Evolutionary conservation across 2,888 invertebrate species (phyloP).

Genomic region (Limnephilus lunatus): DNA sequence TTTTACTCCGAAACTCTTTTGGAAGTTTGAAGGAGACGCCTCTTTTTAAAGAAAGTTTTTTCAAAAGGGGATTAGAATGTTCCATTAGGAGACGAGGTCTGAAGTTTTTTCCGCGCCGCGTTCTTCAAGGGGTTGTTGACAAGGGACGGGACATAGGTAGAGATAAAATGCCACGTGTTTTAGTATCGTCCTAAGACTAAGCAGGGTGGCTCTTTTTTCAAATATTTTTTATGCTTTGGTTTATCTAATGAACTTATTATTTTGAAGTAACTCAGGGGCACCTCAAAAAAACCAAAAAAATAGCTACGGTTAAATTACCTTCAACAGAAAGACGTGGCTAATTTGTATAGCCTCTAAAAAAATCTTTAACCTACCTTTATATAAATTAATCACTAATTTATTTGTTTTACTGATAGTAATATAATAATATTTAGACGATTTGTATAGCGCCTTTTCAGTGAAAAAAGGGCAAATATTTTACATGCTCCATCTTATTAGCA

Average conservation of each 20-base stretch:
- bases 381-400: no score
- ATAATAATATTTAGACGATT: no score
- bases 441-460: no score
- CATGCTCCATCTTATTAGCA: no score
- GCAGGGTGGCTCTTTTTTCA: background rate
- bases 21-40: conserved; percentile 11
- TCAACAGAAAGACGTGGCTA: background rate
- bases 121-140: conserved; percentile 5
- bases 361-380: background rate
- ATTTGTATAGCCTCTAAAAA: background rate
- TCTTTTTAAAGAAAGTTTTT: conserved; percentile 18
- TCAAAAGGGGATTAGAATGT: conserved; percentile 39
- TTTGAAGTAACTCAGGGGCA: no score
- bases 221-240: no score
- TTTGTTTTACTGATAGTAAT: no score
- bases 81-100: conserved; percentile 30
- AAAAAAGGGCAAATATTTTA: no score
- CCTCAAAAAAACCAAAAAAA: no score
- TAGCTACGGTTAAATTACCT: no score
- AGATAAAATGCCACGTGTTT: background rate
- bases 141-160: background rate
- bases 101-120: conserved; percentile 4
- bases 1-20: conserved; percentile 36
- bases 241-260: no score
- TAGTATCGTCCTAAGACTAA: background rate